Evolutionary conservation across 2,113 vertebrate species (phyloP).

Genomic region (Actenoides lindsayi): DNA sequence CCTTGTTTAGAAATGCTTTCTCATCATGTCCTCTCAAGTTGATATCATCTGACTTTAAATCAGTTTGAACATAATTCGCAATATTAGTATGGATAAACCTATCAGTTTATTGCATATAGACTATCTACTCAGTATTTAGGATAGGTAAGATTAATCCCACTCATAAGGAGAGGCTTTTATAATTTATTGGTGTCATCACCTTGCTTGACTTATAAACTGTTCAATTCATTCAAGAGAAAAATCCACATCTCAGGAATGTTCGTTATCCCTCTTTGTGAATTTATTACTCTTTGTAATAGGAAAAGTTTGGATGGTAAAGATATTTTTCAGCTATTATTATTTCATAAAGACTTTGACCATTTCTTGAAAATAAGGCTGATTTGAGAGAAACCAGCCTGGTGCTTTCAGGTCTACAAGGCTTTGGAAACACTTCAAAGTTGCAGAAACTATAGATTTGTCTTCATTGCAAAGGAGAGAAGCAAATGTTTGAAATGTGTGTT

Average conservation of each 20-base stretch:
- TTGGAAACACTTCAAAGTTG: not conserved
- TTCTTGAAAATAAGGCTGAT: not conserved
- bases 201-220: conserved; percentile 7
- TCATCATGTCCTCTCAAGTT: not conserved
- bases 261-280: not conserved
- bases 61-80: not conserved
- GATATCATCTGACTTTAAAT: not conserved
- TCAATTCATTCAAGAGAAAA: conserved; percentile 16
- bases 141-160: not conserved
- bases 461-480: not conserved
- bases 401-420: not conserved
- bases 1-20: not conserved
- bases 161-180: not conserved
- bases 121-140: conserved; percentile 27
- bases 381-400: not conserved
- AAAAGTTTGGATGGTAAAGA: not conserved
- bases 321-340: not conserved
- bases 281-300: not conserved
- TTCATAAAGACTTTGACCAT: not conserved
- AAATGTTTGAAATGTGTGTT: not conserved
- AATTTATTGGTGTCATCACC: conserved; percentile 31
- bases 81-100: not conserved
- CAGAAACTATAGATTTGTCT: not conserved
- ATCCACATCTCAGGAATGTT: not conserved
- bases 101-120: not conserved